Conservation (phyloP, 1,140 invertebrate species). For the Sycobia sp. region DNA sequence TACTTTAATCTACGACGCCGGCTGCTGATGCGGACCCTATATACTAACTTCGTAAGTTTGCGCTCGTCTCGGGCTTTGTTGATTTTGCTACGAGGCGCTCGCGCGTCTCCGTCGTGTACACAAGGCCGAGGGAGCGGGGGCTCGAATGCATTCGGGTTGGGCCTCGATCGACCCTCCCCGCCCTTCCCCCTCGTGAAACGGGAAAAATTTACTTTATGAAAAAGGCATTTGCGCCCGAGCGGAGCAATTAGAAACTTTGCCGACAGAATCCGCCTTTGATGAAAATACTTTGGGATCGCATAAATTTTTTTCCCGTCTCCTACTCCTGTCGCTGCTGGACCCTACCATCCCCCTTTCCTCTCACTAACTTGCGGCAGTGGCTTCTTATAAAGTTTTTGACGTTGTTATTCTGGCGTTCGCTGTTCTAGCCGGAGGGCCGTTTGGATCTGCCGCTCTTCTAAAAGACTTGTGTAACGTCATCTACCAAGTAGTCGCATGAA, state of each 20-base stretch:
- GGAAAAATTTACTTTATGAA: conserved; percentile 2
- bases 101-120: too few relatives aligned
- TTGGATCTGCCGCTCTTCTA: background rate
- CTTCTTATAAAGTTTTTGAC: background rate
- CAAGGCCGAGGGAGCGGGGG: too few relatives aligned
- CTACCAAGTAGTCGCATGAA: background rate
- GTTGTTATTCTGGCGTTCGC: background rate
- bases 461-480: background rate
- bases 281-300: background rate
- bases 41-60: too few relatives aligned
- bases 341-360: too few relatives aligned
- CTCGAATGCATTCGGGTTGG: too few relatives aligned
- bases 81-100: too few relatives aligned
- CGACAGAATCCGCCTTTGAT: background rate
- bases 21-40: too few relatives aligned
- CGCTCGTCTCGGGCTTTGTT: too few relatives aligned
- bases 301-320: background rate
- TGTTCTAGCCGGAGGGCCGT: background rate
- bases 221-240: background rate
- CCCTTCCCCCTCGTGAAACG: too few relatives aligned
- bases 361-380: background rate
- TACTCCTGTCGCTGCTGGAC: background rate
- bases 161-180: too few relatives aligned
- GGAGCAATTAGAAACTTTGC: background rate
- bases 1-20: too few relatives aligned